Conservation (phyloP, 2,113 vertebrate genomes). For the Sebastes schlegelii region DNA sequence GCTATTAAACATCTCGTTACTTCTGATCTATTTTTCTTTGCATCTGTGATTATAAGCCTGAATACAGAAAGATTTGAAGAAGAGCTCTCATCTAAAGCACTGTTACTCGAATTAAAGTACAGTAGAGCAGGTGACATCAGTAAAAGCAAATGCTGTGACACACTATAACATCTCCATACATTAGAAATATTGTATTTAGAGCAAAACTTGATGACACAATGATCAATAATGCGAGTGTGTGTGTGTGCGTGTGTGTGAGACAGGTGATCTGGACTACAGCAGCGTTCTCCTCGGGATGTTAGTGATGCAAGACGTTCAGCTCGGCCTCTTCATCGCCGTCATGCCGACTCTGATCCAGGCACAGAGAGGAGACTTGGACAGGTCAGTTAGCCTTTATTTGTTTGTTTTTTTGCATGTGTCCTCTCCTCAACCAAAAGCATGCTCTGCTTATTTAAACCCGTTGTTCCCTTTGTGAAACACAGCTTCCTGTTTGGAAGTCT, state of each 20-base stretch:
- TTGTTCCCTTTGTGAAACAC: constrained; percentile 34
- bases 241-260: constrained; percentile 29
- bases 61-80: neutral
- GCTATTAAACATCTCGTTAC: neutral
- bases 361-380: constrained; percentile 85
- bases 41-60: neutral
- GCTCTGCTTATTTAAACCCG: neutral
- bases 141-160: neutral
- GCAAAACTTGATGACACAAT: neutral
- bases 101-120: too few relatives aligned
- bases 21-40: neutral
- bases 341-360: constrained; percentile 95
- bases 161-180: neutral
- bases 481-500: constrained; percentile 86
- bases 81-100: neutral
- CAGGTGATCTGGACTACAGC: constrained; percentile 95
- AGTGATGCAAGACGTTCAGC: constrained; percentile 97
- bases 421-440: neutral
- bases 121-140: too few relatives aligned
- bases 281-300: constrained; percentile 94
- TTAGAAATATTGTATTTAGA: neutral
- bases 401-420: neutral
- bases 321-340: constrained; percentile 93
- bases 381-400: constrained; percentile 76
- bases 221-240: constrained; percentile 11